Percentiles rank a stretch among this genome's conserved stretches.
Conservation (phyloP, 2,888 invertebrate genomes). For the Rhorus exstirpatorius region DNA sequence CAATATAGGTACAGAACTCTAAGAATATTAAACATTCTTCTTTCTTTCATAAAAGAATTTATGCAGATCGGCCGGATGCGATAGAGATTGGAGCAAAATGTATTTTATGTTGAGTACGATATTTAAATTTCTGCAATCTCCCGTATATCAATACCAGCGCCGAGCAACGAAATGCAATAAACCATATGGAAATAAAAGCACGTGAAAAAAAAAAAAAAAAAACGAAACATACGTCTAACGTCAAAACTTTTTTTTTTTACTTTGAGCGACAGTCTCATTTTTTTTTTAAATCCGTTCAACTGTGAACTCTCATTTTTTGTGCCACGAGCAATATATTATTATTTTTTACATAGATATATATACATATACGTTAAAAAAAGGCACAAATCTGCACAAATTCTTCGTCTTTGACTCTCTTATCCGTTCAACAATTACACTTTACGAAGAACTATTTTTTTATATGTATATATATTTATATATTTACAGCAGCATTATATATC, state of each 20-base stretch:
- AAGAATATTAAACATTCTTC: conserved; percentile 41
- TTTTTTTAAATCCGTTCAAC: conserved; percentile 16
- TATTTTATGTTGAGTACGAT: background rate
- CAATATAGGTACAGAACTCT: conserved; percentile 55
- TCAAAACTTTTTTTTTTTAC: conserved; percentile 34
- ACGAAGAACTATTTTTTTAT: conserved; percentile 41
- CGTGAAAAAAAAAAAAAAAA: conserved; percentile 7
- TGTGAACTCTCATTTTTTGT: conserved; percentile 5
- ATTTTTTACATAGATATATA: background rate
- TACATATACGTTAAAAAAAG: conserved; percentile 44
- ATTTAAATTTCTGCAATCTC: conserved; percentile 18
- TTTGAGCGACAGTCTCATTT: background rate
- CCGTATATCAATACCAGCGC: conserved; percentile 26
- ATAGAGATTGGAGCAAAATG: conserved; percentile 20
- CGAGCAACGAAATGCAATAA: conserved; percentile 54
- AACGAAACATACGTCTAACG: background rate
- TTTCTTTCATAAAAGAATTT: conserved; percentile 64
- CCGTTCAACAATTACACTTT: conserved; percentile 55
- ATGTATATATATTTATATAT: conserved; percentile 46
- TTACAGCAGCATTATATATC: conserved; percentile 49
- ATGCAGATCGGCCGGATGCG: conserved; percentile 63
- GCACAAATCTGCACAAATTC: conserved; percentile 62
- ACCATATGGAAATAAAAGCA: conserved; percentile 27
- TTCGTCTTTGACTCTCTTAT: conserved; percentile 15
- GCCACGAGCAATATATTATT: background rate